Percentiles rank a stretch among this genome's conserved stretches.
Evolutionary conservation across 2,113 vertebrate species (phyloP).

Genomic region (Gadus chalcogrammus): DNA sequence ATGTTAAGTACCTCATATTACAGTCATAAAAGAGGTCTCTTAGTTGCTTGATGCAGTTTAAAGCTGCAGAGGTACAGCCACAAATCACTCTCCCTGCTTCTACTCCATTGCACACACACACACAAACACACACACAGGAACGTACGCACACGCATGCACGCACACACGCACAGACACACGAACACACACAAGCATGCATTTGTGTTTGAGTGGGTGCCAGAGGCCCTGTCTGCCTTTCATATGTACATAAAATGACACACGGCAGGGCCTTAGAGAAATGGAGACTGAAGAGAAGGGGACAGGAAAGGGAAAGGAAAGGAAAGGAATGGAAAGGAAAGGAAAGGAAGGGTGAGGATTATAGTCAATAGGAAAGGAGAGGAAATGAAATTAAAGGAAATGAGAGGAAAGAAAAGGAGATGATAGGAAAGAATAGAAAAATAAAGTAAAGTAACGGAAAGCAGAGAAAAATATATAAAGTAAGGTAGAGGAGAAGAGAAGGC

Average conservation of each 20-base stretch:
- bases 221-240: slow-evolving; percentile 43
- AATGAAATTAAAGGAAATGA: background rate
- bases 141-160: slow-evolving; percentile 16
- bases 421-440: slow-evolving; percentile 31
- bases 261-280: slow-evolving; percentile 15
- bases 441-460: slow-evolving; percentile 12
- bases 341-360: background rate
- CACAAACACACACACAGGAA: slow-evolving; percentile 3
- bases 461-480: no score
- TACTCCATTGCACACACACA: slow-evolving; percentile 2
- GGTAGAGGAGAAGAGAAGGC: background rate
- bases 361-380: slow-evolving; percentile 18
- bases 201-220: slow-evolving; percentile 40
- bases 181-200: slow-evolving; percentile 1
- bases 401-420: slow-evolving; percentile 39
- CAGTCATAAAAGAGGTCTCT: slow-evolving; percentile 57
- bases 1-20: slow-evolving; percentile 62
- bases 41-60: slow-evolving; percentile 63
- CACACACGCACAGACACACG: slow-evolving; percentile 9
- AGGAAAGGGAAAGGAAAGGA: slow-evolving; percentile 38
- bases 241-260: slow-evolving; percentile 48
- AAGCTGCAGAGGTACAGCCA: slow-evolving; percentile 60
- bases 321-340: slow-evolving; percentile 31
- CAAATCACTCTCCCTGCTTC: slow-evolving; percentile 62
- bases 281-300: slow-evolving; percentile 28